phyloP scores from a whole-genome alignment of 2,797 vertebrate species.

The Triplophysa bombifrons region DNA sequence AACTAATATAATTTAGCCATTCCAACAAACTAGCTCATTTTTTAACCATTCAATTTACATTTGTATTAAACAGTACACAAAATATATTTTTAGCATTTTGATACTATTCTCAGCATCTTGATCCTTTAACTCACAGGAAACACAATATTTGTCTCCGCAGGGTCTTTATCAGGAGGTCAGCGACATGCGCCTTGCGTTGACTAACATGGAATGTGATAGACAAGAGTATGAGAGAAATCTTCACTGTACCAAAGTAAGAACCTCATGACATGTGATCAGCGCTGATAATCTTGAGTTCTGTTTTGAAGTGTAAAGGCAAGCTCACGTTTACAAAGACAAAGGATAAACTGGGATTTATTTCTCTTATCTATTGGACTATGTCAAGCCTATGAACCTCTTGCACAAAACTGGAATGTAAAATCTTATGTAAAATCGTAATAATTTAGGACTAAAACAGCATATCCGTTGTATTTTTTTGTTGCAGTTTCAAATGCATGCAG shows the following conservation, averaged over 20 bases:
- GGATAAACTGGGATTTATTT: no score
- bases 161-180: conserved; percentile 88
- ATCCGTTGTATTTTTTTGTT: no score
- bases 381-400: background rate
- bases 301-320: conserved; percentile 10
- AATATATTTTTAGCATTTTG: background rate
- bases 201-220: conserved; percentile 87
- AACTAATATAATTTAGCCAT: no score
- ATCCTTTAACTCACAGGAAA: conserved; percentile 45
- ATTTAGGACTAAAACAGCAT: no score
- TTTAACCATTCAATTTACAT: background rate
- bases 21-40: no score
- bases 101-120: background rate
- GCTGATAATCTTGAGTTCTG: no score
- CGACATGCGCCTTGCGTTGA: conserved; percentile 84
- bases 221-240: conserved; percentile 90
- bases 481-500: no score
- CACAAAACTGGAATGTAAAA: background rate
- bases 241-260: conserved; percentile 86
- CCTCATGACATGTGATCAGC: conserved; percentile 12
- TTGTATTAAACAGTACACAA: conserved; percentile 1
- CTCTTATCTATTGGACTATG: conserved; percentile 4
- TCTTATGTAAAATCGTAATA: background rate
- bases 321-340: background rate
- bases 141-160: conserved; percentile 68